Conservation (phyloP, 2,888 invertebrate genomes). For the Eupithecia abbreviata region DNA sequence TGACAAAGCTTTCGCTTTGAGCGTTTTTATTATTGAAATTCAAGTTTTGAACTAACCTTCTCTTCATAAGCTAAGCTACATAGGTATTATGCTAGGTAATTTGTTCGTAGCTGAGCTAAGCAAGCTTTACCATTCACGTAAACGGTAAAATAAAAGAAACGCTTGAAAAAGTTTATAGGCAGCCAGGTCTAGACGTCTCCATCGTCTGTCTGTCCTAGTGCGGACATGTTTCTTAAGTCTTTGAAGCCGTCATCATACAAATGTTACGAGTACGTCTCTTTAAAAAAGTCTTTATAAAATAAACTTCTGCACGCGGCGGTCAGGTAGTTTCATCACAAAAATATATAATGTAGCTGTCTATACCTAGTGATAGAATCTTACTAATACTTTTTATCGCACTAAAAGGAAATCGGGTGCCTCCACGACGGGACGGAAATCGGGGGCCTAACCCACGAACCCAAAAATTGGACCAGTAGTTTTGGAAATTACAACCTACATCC, state of each 20-base stretch:
- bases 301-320: not conserved
- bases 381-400: no score
- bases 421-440: no score
- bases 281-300: not conserved
- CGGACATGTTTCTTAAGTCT: not conserved
- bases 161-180: constrained; percentile 58
- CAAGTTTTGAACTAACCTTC: not conserved
- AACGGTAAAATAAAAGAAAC: constrained; percentile 53
- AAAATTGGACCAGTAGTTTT: not conserved
- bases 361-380: not conserved
- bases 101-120: constrained; percentile 42
- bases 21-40: not conserved
- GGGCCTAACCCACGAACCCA: no score
- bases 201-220: constrained; percentile 39
- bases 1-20: no score
- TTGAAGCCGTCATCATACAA: not conserved
- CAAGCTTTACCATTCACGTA: constrained; percentile 47
- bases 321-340: no score
- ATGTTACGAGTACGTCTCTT: not conserved
- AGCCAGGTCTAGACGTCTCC: constrained; percentile 61
- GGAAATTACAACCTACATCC: not conserved
- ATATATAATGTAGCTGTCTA: not conserved
- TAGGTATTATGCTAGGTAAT: constrained; percentile 21
- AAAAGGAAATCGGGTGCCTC: no score
- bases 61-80: not conserved